Percentiles rank a stretch among this genome's conserved stretches.
Evolutionary conservation across 2,888 invertebrate species (phyloP).

Genomic region (Nasonia oneida): DNA sequence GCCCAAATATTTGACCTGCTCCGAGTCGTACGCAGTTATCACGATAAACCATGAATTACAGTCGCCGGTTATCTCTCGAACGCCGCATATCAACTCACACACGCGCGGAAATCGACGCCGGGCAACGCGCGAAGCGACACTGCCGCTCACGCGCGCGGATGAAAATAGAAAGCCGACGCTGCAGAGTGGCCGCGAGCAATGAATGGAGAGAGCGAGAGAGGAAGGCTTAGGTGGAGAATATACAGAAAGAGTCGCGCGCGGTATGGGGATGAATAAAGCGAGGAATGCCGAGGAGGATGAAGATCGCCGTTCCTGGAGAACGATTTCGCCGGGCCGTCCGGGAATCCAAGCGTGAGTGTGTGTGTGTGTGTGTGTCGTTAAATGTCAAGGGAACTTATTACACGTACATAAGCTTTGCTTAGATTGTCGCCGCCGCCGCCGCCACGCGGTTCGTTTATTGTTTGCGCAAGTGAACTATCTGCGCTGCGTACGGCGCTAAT

Average conservation of each 20-base stretch:
- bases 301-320: slow-evolving; percentile 7
- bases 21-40: not conserved
- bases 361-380: not conserved
- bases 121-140: not conserved
- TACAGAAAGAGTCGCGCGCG: not conserved
- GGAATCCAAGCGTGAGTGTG: not conserved
- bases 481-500: too few relatives aligned
- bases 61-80: not conserved
- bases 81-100: not conserved
- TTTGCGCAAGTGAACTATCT: too few relatives aligned
- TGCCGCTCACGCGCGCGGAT: not conserved
- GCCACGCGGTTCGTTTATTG: too few relatives aligned
- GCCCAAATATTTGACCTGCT: slow-evolving; percentile 1
- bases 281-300: slow-evolving; percentile 45
- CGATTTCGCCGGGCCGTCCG: not conserved
- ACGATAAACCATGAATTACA: slow-evolving; percentile 11
- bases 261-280: slow-evolving; percentile 45
- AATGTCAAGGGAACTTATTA: not conserved
- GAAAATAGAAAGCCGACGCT: not conserved
- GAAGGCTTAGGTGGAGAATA: not conserved
- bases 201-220: slow-evolving; percentile 18
- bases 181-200: not conserved
- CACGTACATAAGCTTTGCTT: not conserved
- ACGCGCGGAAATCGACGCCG: not conserved
- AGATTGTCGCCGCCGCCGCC: not conserved